A percentile compares a stretch with the other conserved stretches of the same genome.
phyloP scores from a whole-genome alignment of 2,888 invertebrate species.

The Yponomeuta cagnagella region DNA sequence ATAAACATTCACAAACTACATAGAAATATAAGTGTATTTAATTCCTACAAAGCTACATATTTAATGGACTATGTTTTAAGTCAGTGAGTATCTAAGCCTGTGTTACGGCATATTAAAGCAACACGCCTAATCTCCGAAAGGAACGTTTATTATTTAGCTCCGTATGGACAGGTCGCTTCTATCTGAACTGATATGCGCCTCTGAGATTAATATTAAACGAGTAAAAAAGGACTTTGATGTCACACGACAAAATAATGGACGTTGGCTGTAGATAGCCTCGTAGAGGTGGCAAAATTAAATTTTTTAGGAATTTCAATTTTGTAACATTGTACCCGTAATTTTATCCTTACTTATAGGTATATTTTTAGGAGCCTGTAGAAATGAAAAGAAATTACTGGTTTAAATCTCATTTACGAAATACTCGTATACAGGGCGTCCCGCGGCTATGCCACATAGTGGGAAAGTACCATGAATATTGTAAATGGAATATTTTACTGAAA shows the following conservation, averaged over 20 bases:
- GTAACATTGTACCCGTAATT: too few species aligned
- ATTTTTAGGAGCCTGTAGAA: too few species aligned
- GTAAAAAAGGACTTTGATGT: slow-evolving; percentile 50
- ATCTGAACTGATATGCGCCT: slow-evolving; percentile 34
- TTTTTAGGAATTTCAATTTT: too few species aligned
- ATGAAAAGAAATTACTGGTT: too few species aligned
- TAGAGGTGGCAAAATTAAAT: neutral
- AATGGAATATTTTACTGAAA: too few species aligned
- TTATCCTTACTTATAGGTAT: too few species aligned
- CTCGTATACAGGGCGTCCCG: neutral
- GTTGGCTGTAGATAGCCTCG: slow-evolving; percentile 16
- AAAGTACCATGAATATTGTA: too few species aligned
- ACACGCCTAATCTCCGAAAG: slow-evolving; percentile 10
- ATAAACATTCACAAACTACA: too few species aligned
- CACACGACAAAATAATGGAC: slow-evolving; percentile 46
- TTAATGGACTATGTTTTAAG: neutral
- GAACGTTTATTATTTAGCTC: slow-evolving; percentile 7
- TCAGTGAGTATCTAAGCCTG: slow-evolving; percentile 1
- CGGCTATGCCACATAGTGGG: too few species aligned
- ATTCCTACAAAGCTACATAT: too few species aligned
- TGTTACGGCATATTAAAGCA: slow-evolving; percentile 11
- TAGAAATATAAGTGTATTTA: too few species aligned
- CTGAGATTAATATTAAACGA: slow-evolving; percentile 52
- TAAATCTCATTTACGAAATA: neutral
- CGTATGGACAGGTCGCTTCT: neutral